Evolutionary conservation across 2,797 vertebrate genomes (phyloP).

Genomic region (Pygocentrus nattereri): DNA sequence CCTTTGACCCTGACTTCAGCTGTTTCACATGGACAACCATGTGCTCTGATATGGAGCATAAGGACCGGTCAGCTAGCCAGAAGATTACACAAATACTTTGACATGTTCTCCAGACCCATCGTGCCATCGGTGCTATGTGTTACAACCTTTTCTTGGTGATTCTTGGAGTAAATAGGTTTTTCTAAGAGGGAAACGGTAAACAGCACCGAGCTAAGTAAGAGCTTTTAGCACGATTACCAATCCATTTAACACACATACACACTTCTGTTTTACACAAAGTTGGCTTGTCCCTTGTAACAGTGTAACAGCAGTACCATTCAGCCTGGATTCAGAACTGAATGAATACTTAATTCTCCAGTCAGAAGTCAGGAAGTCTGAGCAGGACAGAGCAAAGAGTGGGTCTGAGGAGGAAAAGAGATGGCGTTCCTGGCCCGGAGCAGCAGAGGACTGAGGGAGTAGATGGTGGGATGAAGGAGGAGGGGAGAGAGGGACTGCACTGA

Average conservation of each 20-base stretch:
- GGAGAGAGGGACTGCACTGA: slow-evolving; percentile 37
- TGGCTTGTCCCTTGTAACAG: neutral
- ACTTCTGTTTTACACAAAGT: neutral
- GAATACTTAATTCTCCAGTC: neutral
- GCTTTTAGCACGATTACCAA: neutral
- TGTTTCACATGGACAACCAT: slow-evolving; percentile 6
- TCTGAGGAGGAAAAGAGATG: slow-evolving; percentile 26
- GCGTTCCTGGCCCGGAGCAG: slow-evolving; percentile 40
- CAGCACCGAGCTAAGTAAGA: neutral
- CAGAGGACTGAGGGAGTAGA: slow-evolving; percentile 30
- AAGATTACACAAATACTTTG: neutral
- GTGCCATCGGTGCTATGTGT: neutral
- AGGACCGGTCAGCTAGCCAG: neutral
- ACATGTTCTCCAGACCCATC: neutral
- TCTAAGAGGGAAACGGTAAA: neutral
- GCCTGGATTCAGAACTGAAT: neutral
- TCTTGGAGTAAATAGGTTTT: neutral
- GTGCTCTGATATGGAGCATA: slow-evolving; percentile 35
- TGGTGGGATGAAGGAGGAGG: slow-evolving; percentile 38
- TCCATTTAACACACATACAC: neutral
- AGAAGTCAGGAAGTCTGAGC: neutral
- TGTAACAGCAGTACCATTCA: neutral
- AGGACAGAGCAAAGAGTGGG: neutral
- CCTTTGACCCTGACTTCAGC: slow-evolving; percentile 22
- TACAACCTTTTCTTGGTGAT: neutral